Base-by-base conservation (phyloP, 2,113 vertebrate genomes). In the Tichodroma muraria region DNA sequence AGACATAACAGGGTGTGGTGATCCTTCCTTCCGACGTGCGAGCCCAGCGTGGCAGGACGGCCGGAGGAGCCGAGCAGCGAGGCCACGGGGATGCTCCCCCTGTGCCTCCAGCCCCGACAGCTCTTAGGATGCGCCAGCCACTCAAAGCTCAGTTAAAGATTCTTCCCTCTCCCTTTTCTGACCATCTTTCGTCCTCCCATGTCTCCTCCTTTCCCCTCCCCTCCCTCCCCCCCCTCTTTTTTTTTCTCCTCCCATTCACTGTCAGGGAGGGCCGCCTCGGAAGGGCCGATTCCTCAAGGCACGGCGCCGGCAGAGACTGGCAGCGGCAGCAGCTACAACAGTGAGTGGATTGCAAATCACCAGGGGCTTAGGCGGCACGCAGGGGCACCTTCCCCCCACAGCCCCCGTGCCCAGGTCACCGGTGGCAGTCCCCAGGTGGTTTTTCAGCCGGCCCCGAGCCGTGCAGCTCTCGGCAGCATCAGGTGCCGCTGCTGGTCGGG, bases 301-400 rank as follows among this genome's bases (percentile, higher is more conserved):
- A 96, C 94, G 60, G 95, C 97, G 94, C 90, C 93, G 96, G 94
- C 95, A 96, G 97, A 97, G 97, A 95, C 96, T 97, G 90, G 95
- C 97, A 91, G 97, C 96, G 95, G 95, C 94, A 93, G 97, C 97
- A 97, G 96, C 97, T 97, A 96, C 95, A 97, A 97, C 97, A 97
- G 96, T 97, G 96, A 97, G 96, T 97, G 96, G 96, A 96, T 71
- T 95, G 96, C 95, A 96, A 94, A 90, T 95, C 95, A 93, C 90
- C 95, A 97, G 95, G 97, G 94, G 94, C 65, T 84, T 63, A 96
- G 96, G 93, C 3, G 95, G 88, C 92, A 85, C 94, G 54, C 92
- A 11, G 95, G 93, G 96, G 73, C 94, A 80, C 78, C 69, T 75
- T 64, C 88, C 66, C 88, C 92, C 54, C 63, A 5, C 45, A 6